A percentile compares a stretch with the other conserved stretches of the same genome.
Evolutionary conservation across 2,888 invertebrate species (phyloP).

Genomic region (Capitulum mitella): DNA sequence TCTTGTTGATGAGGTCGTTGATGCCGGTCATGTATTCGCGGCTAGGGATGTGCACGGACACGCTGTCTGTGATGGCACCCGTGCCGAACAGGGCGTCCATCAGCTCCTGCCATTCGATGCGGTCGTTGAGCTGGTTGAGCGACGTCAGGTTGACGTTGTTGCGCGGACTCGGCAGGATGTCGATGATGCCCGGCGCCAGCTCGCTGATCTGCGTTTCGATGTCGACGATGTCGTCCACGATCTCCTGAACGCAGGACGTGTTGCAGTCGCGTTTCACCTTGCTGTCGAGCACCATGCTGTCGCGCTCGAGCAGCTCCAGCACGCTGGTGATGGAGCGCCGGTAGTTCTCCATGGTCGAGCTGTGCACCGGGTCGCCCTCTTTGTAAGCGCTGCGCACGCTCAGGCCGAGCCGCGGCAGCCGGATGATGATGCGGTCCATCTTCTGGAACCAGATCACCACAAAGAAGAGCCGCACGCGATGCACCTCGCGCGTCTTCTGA

Average conservation of each 20-base stretch:
- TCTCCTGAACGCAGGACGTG: background rate
- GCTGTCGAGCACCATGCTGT: background rate
- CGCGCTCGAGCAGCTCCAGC: background rate
- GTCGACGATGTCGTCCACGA: constrained; percentile 8
- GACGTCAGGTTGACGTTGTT: constrained; percentile 17
- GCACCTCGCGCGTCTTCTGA: constrained; percentile 9
- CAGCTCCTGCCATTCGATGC: constrained; percentile 18
- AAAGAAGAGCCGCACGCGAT: constrained; percentile 11
- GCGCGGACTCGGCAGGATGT: background rate
- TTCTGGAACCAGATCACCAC: constrained; percentile 26
- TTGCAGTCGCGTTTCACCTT: background rate
- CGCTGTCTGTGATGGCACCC: background rate
- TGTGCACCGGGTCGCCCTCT: background rate
- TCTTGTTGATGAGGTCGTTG: constrained; percentile 9
- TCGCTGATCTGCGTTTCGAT: background rate
- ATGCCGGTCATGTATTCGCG: constrained; percentile 16
- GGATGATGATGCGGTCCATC: constrained; percentile 23
- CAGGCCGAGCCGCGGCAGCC: constrained; percentile 11
- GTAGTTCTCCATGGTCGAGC: constrained; percentile 7
- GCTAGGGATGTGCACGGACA: constrained; percentile 15
- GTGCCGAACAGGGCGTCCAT: constrained; percentile 24
- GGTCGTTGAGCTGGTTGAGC: background rate
- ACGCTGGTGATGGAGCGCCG: background rate
- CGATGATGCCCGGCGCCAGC: constrained; percentile 12
- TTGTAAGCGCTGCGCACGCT: constrained; percentile 7